These are phyloP conservation scores for Plagiodera versicolora DNA, from an alignment of 2,888 invertebrate genomes.

Conservation along the genomic window DNA sequence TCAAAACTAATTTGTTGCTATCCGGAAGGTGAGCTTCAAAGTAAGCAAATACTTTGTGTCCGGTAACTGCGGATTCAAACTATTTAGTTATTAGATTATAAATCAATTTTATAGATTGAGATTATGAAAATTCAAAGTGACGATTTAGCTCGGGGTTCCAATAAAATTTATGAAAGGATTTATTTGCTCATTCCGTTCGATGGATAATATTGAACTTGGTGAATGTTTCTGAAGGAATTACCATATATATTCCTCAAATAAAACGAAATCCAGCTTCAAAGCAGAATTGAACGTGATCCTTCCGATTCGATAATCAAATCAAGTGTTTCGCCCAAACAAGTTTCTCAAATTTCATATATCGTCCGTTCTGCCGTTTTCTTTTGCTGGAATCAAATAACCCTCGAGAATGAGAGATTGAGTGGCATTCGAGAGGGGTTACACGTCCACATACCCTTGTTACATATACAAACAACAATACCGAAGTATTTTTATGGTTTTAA, in stretches of 20 bases:
- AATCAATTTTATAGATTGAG: too few relatives aligned
- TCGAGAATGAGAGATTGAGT: constrained; percentile 20
- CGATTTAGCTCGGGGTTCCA: too few relatives aligned
- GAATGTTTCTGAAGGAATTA: too few relatives aligned
- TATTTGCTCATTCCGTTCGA: too few relatives aligned
- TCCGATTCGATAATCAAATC: neutral
- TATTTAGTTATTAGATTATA: too few relatives aligned
- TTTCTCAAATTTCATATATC: constrained; percentile 1
- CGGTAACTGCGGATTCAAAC: too few relatives aligned
- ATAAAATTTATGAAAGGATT: too few relatives aligned
- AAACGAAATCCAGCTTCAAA: neutral
- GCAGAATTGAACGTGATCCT: neutral
- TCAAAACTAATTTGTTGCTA: neutral
- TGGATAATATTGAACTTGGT: too few relatives aligned
- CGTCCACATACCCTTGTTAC: constrained; percentile 17
- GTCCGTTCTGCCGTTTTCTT: constrained; percentile 1
- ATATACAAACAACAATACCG: constrained; percentile 39
- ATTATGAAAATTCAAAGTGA: too few relatives aligned
- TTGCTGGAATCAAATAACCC: constrained; percentile 11
- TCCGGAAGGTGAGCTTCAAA: neutral
- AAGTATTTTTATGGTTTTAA: constrained; percentile 53
- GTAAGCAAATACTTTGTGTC: neutral
- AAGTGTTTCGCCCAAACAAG: neutral
- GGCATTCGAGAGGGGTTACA: constrained; percentile 23
- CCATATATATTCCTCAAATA: neutral